A percentile compares a stretch with the other conserved stretches of the same genome.
Evolutionary conservation across 2,888 invertebrate species (phyloP).

Genomic region (Ormyrus labotus): DNA sequence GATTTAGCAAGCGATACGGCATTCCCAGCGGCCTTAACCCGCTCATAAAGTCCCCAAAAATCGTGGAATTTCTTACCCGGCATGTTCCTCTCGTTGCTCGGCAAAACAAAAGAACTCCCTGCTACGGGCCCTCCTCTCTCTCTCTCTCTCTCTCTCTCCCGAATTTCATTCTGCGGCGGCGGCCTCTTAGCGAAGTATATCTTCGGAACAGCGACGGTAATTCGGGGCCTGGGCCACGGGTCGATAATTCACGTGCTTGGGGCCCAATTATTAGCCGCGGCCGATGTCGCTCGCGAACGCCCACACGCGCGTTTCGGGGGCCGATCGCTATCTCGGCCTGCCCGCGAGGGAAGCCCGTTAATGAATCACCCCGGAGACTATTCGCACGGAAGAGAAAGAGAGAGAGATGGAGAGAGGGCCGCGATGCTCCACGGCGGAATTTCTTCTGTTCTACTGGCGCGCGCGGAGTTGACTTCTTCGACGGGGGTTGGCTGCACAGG

Average conservation of each 20-base stretch:
- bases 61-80: too few species aligned
- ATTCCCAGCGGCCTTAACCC: too few species aligned
- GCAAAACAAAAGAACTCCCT: too few species aligned
- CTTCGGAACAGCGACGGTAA: slow-evolving; percentile 9
- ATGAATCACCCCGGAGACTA: slow-evolving; percentile 41
- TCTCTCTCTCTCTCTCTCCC: not conserved
- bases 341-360: slow-evolving; percentile 18
- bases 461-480: too few species aligned
- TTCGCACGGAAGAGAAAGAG: slow-evolving; percentile 20
- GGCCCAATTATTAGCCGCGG: not conserved
- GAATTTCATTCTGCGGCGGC: slow-evolving; percentile 4
- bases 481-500: too few species aligned
- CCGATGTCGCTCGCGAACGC: slow-evolving; percentile 42
- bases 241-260: slow-evolving; percentile 46
- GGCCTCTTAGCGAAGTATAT: slow-evolving; percentile 24
- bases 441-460: too few species aligned
- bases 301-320: slow-evolving; percentile 49
- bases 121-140: too few species aligned
- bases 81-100: too few species aligned
- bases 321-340: slow-evolving; percentile 32
- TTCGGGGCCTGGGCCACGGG: slow-evolving; percentile 29
- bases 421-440: too few species aligned
- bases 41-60: too few species aligned
- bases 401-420: not conserved
- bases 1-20: too few species aligned